These are phyloP conservation scores for Clinocottus analis DNA, from an alignment of 2,113 vertebrate genomes.

Conservation along the genomic window DNA sequence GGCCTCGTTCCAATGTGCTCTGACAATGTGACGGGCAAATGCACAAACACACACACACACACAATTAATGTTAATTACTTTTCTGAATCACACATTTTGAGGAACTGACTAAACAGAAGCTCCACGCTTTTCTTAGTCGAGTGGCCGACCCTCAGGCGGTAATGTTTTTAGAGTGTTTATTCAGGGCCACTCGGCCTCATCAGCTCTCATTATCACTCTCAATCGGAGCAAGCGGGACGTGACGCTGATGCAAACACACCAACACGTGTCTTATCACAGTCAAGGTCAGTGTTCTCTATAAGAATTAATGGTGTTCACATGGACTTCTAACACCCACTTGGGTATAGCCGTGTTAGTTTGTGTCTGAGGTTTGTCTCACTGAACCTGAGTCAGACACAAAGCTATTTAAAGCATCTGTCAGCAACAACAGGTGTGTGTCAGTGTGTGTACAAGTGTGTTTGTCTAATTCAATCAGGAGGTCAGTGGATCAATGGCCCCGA, in stretches of 20 bases:
- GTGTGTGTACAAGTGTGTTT: background rate
- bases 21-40: conserved; percentile 65
- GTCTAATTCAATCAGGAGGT: conserved; percentile 65
- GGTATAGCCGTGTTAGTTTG: conserved; percentile 31
- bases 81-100: conserved; percentile 31
- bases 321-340: conserved; percentile 55
- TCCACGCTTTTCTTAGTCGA: conserved; percentile 29
- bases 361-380: conserved; percentile 9
- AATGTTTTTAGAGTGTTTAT: conserved; percentile 56
- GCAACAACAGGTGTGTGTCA: conserved; percentile 19
- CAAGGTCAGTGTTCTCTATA: conserved; percentile 42
- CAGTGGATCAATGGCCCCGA: conserved; percentile 60
- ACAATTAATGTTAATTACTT: conserved; percentile 50
- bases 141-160: conserved; percentile 19
- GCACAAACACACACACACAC: background rate
- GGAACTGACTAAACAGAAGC: conserved; percentile 25
- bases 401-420: conserved; percentile 45
- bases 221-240: conserved; percentile 46
- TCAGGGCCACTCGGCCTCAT: conserved; percentile 53
- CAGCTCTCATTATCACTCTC: conserved; percentile 46
- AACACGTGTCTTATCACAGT: conserved; percentile 28
- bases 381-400: conserved; percentile 14
- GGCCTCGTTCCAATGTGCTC: conserved; percentile 52
- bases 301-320: conserved; percentile 62
- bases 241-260: conserved; percentile 59